phyloP scores from a whole-genome alignment of 2,113 vertebrate species.

The Ursus arctos region DNA sequence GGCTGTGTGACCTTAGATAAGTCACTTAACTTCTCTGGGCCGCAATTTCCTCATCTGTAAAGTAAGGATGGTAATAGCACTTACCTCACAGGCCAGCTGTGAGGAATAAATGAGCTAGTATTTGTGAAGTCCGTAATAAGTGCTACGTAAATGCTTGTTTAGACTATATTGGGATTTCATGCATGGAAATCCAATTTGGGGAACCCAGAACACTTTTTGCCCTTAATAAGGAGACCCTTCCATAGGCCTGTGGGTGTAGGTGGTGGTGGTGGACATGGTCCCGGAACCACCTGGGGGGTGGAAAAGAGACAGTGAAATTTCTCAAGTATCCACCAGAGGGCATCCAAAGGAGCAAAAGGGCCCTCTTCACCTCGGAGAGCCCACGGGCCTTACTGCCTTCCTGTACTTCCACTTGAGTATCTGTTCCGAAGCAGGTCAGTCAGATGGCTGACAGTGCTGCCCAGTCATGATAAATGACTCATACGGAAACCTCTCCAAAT shows the following conservation, averaged over 20 bases:
- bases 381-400: accelerated
- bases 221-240: not conserved
- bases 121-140: not conserved
- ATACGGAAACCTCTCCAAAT: not conserved
- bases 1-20: not conserved
- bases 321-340: slow-evolving; percentile 61
- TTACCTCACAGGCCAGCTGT: not conserved
- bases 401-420: not conserved
- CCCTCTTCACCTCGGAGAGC: not conserved
- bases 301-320: not conserved
- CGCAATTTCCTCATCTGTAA: not conserved
- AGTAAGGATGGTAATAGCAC: not conserved
- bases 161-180: not conserved
- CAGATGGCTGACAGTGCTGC: not conserved
- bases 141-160: not conserved
- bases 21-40: not conserved
- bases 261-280: not conserved
- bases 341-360: not conserved
- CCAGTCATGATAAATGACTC: not conserved
- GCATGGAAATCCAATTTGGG: not conserved
- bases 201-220: not conserved
- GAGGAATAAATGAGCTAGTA: not conserved
- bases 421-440: not conserved
- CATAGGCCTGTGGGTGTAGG: not conserved
- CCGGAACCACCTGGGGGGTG: not conserved